Conservation (phyloP, 2,888 invertebrate species). For the Plutella xylostella region DNA sequence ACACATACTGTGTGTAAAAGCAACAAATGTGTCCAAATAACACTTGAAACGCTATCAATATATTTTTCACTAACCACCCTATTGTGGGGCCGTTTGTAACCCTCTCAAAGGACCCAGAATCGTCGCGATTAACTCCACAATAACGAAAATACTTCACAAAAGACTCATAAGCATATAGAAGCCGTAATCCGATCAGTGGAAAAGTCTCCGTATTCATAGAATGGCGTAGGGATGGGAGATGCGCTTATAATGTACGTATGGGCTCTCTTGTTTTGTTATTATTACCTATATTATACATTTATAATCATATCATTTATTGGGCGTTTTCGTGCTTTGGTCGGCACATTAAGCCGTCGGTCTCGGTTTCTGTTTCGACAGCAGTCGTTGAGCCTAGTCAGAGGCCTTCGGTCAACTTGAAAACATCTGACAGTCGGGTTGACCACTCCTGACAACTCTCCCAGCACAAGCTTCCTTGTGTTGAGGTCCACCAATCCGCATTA, state of each 20-base stretch:
- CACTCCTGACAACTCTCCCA: no score
- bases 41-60: no score
- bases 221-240: not conserved
- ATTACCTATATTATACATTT: not conserved
- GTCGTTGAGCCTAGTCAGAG: no score
- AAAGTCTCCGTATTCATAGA: slow-evolving; percentile 28
- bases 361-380: no score
- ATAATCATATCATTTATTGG: not conserved
- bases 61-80: not conserved
- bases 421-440: no score
- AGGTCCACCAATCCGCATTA: no score
- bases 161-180: slow-evolving; percentile 56
- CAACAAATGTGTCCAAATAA: no score
- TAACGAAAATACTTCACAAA: slow-evolving; percentile 45
- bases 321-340: not conserved
- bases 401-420: no score
- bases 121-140: slow-evolving; percentile 41
- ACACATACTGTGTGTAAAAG: no score
- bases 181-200: slow-evolving; percentile 62
- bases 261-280: not conserved
- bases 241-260: not conserved
- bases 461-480: no score
- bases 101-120: slow-evolving; percentile 26
- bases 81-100: not conserved
- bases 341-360: no score